These are phyloP conservation scores for Paramuricea clavata DNA, from an alignment of 92 coral and sea anemone species.

Conservation along the genomic window DNA sequence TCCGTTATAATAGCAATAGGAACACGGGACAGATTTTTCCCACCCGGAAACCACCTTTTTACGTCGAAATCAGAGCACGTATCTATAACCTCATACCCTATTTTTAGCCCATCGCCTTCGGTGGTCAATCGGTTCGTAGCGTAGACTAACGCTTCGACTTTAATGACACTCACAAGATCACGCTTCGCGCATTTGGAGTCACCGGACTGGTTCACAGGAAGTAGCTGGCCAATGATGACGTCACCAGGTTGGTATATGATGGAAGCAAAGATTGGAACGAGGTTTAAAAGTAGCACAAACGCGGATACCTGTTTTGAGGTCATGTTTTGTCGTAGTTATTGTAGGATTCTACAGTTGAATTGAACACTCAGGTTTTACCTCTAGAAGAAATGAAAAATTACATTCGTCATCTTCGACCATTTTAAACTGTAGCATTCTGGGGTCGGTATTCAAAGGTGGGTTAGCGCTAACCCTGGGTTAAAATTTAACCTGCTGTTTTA, in stretches of 20 bases:
- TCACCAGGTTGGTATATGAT: no score
- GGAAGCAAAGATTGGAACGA: background rate
- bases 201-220: slow-evolving; percentile 45
- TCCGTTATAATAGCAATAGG: slow-evolving; percentile 39
- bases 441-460: no score
- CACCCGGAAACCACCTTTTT: slow-evolving; percentile 25
- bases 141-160: slow-evolving; percentile 68
- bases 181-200: slow-evolving; percentile 39
- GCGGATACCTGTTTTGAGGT: no score
- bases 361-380: no score
- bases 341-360: no score
- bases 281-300: background rate
- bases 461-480: no score
- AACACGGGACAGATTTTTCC: slow-evolving; percentile 12
- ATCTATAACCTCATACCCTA: slow-evolving; percentile 37
- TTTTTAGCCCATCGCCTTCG: slow-evolving; percentile 23
- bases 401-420: no score
- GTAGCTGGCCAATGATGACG: slow-evolving; percentile 54
- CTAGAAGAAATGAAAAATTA: no score
- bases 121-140: slow-evolving; percentile 52
- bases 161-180: slow-evolving; percentile 50
- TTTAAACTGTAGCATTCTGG: no score
- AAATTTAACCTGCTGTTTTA: no score
- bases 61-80: slow-evolving; percentile 15
- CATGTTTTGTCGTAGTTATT: no score